Evolutionary conservation across 2,113 vertebrate genomes (phyloP), one percentile per base, ranked within the genome.

Genomic region (Corvus hawaiiensis): DNA sequence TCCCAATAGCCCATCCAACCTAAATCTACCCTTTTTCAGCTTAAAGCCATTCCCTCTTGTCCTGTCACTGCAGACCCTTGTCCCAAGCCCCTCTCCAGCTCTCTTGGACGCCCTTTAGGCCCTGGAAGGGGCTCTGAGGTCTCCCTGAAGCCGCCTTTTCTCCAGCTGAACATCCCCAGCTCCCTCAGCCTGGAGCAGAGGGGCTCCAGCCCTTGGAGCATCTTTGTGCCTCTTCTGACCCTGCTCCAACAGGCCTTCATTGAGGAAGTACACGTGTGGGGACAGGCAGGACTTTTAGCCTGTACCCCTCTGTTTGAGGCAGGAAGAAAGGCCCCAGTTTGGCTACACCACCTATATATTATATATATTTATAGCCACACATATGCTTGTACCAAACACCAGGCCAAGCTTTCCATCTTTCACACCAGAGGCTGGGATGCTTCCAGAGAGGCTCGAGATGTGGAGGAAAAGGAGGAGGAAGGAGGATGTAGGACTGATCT

Each of bases 121-220:
- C 0, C 13, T 52, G 30, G 0, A 1, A 80, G 7, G 37, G 1
- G 3, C 43, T 18, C 4, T 18, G 2, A 91, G 39, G 1, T 35
- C 18, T 84, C 8, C 59, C 33, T 2, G 7, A 11, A 59, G 3
- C 49, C 23, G 54, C 22, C 35, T 12, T 33, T 7, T 49, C 23
- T 54, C 84, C 55, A 66, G 24, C 21, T 3, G 76, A 77, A 0
- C 37, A 4, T 0, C 0, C 32, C 18, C 49, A 49, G 5, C 37
- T 62, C 78, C n/a, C 71, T 9, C 66, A 63, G 43, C 23, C 52
- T 58, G 26, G 4, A 66, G 49, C 18, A 83, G 46, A 66, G 14
- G 4, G 0, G 1, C 3, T 86, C 35, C 66, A 72, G 16, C 37
- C 10, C 41, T 11, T 0, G 0, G 8, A 39, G 5, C 16, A 32